A percentile compares a stretch with the other conserved stretches of the same genome.
phyloP scores from a whole-genome alignment of 1,140 invertebrate species.

The Cydia fagiglandana region DNA sequence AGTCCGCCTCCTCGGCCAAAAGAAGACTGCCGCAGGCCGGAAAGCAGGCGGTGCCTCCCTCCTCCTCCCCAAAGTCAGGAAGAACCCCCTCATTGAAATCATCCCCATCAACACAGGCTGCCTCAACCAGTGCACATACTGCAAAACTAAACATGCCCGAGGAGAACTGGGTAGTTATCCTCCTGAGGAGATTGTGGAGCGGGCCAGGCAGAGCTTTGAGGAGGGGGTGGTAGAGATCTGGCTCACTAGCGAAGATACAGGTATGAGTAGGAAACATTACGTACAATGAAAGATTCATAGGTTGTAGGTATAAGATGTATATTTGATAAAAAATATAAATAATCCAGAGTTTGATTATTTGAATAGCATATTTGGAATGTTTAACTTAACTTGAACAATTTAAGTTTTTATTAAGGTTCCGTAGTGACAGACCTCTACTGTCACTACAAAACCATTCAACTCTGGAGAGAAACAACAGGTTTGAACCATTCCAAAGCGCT shows the following conservation, averaged over 20 bases:
- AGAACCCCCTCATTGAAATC: slow-evolving; percentile 98
- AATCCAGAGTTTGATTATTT: too few species aligned
- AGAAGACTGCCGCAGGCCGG: slow-evolving; percentile 88
- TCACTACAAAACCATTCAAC: too few species aligned
- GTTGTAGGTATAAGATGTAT: too few species aligned
- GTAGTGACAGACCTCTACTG: too few species aligned
- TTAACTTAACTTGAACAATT: too few species aligned
- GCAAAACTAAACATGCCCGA: slow-evolving; percentile 98
- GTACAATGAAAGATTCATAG: too few species aligned
- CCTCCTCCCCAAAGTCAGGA: slow-evolving; percentile 94
- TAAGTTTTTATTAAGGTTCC: too few species aligned
- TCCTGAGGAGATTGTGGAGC: slow-evolving; percentile 89
- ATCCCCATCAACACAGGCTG: slow-evolving; percentile 99
- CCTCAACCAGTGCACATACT: slow-evolving; percentile 99
- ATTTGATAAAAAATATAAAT: too few species aligned
- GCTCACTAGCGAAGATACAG: slow-evolving; percentile 99
- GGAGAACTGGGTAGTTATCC: slow-evolving; percentile 97
- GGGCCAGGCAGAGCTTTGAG: slow-evolving; percentile 90
- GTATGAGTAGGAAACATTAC: slow-evolving; percentile 34
- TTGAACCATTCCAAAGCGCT: too few species aligned
- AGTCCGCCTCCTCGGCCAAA: slow-evolving; percentile 90
- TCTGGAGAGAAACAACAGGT: too few species aligned
- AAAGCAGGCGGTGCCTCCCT: slow-evolving; percentile 93
- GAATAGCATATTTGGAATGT: too few species aligned
- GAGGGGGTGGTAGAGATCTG: slow-evolving; percentile 99